Percentiles rank a stretch among this genome's conserved stretches.
phyloP scores from a whole-genome alignment of 2,113 vertebrate species.

The Ictalurus furcatus region DNA sequence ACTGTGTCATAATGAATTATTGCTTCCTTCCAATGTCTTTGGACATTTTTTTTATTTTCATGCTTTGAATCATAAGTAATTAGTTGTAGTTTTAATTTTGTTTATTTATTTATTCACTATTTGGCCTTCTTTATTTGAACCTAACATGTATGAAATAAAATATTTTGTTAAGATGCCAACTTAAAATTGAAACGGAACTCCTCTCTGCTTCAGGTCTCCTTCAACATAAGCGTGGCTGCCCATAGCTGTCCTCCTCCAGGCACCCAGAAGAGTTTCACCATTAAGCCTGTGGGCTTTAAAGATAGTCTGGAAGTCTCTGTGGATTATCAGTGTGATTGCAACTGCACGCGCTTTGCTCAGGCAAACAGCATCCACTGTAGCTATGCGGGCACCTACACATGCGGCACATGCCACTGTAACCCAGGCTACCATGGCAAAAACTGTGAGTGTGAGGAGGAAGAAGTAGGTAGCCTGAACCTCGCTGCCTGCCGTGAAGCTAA shows the following conservation, averaged over 20 bases:
- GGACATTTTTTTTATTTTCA: background rate
- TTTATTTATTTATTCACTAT: background rate
- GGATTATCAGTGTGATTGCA: conserved; percentile 84
- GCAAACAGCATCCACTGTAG: conserved; percentile 81
- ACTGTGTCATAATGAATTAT: background rate
- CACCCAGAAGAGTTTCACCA: conserved; percentile 77
- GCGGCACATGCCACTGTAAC: conserved; percentile 85
- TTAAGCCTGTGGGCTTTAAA: conserved; percentile 92
- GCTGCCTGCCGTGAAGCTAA: conserved; percentile 86
- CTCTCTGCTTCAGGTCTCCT: conserved; percentile 75
- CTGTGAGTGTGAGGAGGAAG: conserved; percentile 91
- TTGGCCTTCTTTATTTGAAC: background rate
- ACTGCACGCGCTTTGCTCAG: conserved; percentile 71
- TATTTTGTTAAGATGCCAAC: background rate
- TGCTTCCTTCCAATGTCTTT: background rate
- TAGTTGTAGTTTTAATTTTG: background rate
- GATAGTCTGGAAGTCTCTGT: conserved; percentile 85
- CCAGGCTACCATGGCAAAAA: conserved; percentile 83
- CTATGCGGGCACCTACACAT: conserved; percentile 82
- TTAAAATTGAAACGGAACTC: background rate
- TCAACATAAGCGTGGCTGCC: conserved; percentile 85
- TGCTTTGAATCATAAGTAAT: background rate
- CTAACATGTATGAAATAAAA: background rate
- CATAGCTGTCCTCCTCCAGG: conserved; percentile 77
- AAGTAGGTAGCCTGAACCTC: conserved; percentile 72